phyloP scores from a whole-genome alignment of 2,797 vertebrate genomes.

The Holocentrus rufus region DNA sequence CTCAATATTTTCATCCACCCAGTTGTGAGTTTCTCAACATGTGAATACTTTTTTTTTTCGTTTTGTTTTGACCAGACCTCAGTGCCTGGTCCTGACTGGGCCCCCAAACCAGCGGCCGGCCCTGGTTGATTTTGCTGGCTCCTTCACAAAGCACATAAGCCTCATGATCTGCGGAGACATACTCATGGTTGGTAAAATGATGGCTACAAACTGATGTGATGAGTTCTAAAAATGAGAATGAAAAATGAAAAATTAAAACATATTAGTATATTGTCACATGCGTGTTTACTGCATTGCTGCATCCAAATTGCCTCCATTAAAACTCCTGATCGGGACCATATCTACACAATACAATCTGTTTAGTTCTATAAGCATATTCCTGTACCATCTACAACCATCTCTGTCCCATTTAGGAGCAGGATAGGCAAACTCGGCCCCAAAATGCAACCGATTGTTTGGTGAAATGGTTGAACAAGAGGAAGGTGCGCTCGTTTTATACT shows the following conservation, averaged over 20 bases:
- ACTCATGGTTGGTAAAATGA: constrained; percentile 69
- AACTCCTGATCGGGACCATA: background rate
- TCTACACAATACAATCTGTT: background rate
- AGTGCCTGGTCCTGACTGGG: constrained; percentile 83
- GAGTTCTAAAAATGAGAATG: too few species aligned
- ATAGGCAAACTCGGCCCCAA: constrained; percentile 37
- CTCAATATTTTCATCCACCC: too few species aligned
- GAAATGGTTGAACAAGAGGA: constrained; percentile 80
- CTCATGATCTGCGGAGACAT: constrained; percentile 85
- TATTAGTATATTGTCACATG: too few species aligned
- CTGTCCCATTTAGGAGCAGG: constrained; percentile 54
- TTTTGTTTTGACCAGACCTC: constrained; percentile 71
- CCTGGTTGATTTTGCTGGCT: constrained; percentile 82
- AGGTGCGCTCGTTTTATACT: constrained; percentile 81
- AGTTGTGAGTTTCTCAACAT: background rate
- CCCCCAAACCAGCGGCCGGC: constrained; percentile 79
- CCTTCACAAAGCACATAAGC: constrained; percentile 83
- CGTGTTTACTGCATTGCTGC: too few species aligned
- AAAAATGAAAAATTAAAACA: too few species aligned
- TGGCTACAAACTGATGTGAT: background rate
- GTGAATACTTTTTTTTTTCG: background rate
- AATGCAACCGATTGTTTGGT: constrained; percentile 59
- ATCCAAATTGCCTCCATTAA: too few species aligned
- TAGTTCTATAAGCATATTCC: background rate
- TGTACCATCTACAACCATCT: background rate